These are phyloP conservation scores for Spodoptera littoralis DNA, from an alignment of 2,888 invertebrate species.

Conservation along the genomic window DNA sequence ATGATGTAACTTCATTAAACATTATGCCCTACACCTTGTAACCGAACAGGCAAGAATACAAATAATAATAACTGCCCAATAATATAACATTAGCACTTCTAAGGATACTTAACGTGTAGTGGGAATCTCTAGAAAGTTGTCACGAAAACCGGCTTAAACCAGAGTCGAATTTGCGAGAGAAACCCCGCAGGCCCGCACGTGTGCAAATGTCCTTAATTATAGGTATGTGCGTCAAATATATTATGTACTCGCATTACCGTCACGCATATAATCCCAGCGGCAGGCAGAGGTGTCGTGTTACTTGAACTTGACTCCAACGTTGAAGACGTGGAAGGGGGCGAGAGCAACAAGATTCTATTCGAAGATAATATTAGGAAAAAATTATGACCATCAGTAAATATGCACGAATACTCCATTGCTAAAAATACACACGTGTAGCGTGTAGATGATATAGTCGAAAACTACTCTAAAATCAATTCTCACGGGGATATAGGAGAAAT, in stretches of 20 bases:
- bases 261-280: constrained; percentile 21
- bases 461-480: background rate
- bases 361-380: too few relatives aligned
- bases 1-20: background rate
- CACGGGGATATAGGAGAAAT: background rate
- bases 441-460: too few relatives aligned
- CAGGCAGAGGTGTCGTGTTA: constrained; percentile 7
- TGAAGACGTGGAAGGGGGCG: background rate
- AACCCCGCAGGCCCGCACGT: constrained; percentile 66
- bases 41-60: constrained; percentile 1
- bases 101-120: constrained; percentile 70
- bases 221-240: constrained; percentile 43
- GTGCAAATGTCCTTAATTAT: constrained; percentile 59
- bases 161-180: constrained; percentile 73
- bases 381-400: too few relatives aligned
- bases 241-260: constrained; percentile 33
- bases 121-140: constrained; percentile 85
- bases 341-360: background rate
- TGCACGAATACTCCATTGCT: too few relatives aligned
- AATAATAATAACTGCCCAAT: constrained; percentile 54
- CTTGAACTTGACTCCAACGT: constrained; percentile 17
- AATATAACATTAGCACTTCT: constrained; percentile 81
- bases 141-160: constrained; percentile 79
- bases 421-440: too few relatives aligned
- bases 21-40: constrained; percentile 4